Evolutionary conservation across 1,140 invertebrate species (phyloP).

Genomic region (Drosophila pallidifrons): DNA sequence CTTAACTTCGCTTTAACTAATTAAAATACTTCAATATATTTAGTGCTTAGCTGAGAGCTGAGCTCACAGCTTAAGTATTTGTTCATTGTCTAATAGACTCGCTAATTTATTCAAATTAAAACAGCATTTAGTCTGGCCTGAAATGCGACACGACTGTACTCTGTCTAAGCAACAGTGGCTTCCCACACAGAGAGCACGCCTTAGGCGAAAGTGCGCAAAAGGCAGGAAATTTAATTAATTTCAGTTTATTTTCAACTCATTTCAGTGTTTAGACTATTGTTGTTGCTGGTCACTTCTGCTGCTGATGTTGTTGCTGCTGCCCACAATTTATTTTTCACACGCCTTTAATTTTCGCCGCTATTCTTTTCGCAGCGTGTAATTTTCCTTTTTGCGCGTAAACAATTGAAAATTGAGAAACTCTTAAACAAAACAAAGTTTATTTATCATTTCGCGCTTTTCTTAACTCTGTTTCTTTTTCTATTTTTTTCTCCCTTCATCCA

Average conservation of each 20-base stretch:
- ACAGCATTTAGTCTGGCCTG: slow-evolving; percentile 42
- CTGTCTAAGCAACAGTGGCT: slow-evolving; percentile 31
- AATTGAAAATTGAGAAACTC: slow-evolving; percentile 44
- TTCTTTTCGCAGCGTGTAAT: slow-evolving; percentile 51
- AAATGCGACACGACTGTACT: slow-evolving; percentile 5
- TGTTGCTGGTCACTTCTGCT: slow-evolving; percentile 1
- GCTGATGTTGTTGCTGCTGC: neutral
- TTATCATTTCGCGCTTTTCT: slow-evolving; percentile 36
- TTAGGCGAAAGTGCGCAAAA: slow-evolving; percentile 44
- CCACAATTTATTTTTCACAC: slow-evolving; percentile 62
- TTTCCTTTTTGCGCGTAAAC: slow-evolving; percentile 50
- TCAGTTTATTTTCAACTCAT: slow-evolving; percentile 39
- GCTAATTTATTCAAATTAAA: slow-evolving; percentile 69
- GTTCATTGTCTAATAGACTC: slow-evolving; percentile 40
- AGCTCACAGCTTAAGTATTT: slow-evolving; percentile 54
- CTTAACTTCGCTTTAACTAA: slow-evolving; percentile 34
- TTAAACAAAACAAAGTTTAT: slow-evolving; percentile 38
- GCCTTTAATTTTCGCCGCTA: slow-evolving; percentile 44
- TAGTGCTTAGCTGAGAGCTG: slow-evolving; percentile 24
- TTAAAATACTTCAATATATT: slow-evolving; percentile 50
- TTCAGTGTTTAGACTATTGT: slow-evolving; percentile 29
- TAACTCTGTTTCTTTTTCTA: neutral
- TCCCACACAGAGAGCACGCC: slow-evolving; percentile 38
- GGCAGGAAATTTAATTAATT: slow-evolving; percentile 60
- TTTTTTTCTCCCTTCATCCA: neutral